phyloP scores from a whole-genome alignment of 2,113 vertebrate genomes.

The Pterocles burchelli region DNA sequence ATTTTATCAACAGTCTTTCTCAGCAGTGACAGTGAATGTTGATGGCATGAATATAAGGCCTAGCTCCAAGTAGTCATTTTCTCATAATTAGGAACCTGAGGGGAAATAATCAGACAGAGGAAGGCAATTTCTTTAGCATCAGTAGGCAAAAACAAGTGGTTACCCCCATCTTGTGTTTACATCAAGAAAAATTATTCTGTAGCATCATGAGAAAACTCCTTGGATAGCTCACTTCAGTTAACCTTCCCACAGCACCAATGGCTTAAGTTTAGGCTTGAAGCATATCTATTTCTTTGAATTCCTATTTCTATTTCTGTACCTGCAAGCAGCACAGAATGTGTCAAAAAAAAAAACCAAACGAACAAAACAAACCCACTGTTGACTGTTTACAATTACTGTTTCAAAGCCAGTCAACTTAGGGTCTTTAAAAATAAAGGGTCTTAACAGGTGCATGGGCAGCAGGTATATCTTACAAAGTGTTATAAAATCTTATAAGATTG shows the following conservation, averaged over 20 bases:
- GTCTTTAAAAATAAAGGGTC: background rate
- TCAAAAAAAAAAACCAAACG: no score
- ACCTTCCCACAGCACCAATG: background rate
- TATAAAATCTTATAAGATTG: background rate
- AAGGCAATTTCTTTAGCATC: background rate
- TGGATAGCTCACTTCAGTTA: background rate
- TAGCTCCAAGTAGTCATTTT: background rate
- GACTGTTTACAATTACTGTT: background rate
- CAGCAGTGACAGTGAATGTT: background rate
- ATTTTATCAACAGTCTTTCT: background rate
- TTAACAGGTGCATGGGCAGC: background rate
- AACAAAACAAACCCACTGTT: background rate
- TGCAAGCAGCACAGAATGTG: background rate
- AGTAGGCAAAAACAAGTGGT: background rate
- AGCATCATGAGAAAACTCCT: background rate
- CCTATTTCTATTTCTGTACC: background rate
- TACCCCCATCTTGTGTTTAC: background rate
- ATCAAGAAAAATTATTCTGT: background rate
- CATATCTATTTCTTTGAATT: background rate
- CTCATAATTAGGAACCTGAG: background rate
- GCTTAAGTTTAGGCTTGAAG: background rate
- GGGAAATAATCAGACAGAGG: background rate
- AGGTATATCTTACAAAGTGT: background rate
- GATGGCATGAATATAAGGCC: background rate
- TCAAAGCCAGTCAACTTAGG: background rate